These are phyloP conservation scores for Hoplias malabaricus DNA, from an alignment of 2,113 vertebrate genomes.

Conservation along the genomic window DNA sequence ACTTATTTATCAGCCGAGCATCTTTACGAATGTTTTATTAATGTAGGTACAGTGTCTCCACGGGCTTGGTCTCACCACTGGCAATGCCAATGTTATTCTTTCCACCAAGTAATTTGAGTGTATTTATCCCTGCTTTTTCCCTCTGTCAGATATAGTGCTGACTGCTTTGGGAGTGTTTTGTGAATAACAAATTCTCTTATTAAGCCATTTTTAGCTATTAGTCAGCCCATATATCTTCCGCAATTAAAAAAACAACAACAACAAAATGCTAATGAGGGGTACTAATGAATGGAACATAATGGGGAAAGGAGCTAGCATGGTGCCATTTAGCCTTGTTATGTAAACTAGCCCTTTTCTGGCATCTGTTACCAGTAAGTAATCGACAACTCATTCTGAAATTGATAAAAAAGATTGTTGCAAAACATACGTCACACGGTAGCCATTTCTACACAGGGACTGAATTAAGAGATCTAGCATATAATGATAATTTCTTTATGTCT, in stretches of 20 bases:
- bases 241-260: not conserved
- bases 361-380: no score
- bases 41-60: conserved; percentile 35
- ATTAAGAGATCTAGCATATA: not conserved
- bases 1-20: conserved; percentile 47
- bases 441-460: not conserved
- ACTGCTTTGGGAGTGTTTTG: not conserved
- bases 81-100: conserved; percentile 25
- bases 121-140: conserved; percentile 20
- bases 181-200: not conserved
- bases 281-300: not conserved
- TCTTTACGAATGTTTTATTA: conserved; percentile 48
- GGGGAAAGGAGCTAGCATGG: not conserved
- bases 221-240: not conserved
- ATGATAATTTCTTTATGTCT: not conserved
- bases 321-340: no score
- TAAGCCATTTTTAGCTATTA: not conserved
- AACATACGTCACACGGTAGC: no score
- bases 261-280: not conserved
- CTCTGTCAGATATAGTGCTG: conserved; percentile 7
- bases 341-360: no score
- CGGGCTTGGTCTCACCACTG: conserved; percentile 22
- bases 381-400: no score
- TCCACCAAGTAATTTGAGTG: conserved; percentile 5
- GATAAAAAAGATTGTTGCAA: no score